Conservation (phyloP, 2,888 invertebrate species). For the Drosophila cognata region DNA sequence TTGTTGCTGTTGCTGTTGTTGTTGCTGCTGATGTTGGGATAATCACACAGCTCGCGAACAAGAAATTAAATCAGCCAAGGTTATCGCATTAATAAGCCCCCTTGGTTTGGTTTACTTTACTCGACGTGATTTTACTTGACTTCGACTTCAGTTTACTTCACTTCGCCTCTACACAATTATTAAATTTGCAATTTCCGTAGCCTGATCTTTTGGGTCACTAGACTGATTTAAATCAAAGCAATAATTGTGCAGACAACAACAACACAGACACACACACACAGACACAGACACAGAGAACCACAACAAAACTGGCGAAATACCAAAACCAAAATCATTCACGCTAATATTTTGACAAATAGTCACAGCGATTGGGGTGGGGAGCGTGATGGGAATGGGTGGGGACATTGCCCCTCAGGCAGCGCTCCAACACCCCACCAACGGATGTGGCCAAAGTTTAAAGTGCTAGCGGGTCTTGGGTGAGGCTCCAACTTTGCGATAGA, state of each 20-base stretch:
- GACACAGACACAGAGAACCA: conserved; percentile 38
- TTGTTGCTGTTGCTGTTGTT: conserved; percentile 36
- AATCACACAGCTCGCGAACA: conserved; percentile 69
- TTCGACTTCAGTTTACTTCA: conserved; percentile 30
- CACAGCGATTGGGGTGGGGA: background rate
- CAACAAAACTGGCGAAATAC: conserved; percentile 52
- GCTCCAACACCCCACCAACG: conserved; percentile 42
- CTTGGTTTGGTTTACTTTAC: conserved; percentile 57
- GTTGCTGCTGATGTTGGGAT: conserved; percentile 43
- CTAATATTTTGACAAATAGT: conserved; percentile 73
- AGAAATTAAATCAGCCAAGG: conserved; percentile 80
- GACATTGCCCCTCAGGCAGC: conserved; percentile 12
- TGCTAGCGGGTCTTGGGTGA: conserved; percentile 54
- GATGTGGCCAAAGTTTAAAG: conserved; percentile 67
- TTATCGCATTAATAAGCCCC: conserved; percentile 81
- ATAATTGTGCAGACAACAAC: conserved; percentile 72
- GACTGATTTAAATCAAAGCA: conserved; percentile 83
- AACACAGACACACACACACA: background rate
- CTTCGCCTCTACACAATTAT: conserved; percentile 77
- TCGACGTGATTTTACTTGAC: conserved; percentile 40
- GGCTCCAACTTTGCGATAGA: conserved; percentile 37
- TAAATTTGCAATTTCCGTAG: conserved; percentile 84
- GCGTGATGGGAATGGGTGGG: background rate
- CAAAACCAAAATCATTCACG: conserved; percentile 37
- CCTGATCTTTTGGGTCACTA: conserved; percentile 83